phyloP scores from a whole-genome alignment of 2,888 invertebrate genomes.

The Acholoe squamosa region DNA sequence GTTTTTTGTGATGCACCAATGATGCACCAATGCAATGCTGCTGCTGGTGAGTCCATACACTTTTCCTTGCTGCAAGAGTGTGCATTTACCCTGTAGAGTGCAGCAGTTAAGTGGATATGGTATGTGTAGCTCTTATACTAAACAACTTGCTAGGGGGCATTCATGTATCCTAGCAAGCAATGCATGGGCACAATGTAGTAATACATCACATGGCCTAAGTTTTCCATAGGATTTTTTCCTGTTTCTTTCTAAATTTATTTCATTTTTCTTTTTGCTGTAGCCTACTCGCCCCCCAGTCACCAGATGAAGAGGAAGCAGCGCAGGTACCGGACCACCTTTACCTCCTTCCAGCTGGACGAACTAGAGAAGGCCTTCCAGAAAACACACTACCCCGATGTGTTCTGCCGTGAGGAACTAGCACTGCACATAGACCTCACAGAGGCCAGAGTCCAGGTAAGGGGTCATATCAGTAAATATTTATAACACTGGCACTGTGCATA shows the following conservation, averaged over 20 bases:
- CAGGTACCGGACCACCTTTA: slow-evolving; percentile 91
- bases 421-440: slow-evolving; percentile 94
- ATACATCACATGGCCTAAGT: no score
- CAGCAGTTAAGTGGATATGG: no score
- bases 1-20: not conserved
- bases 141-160: not conserved
- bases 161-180: not conserved
- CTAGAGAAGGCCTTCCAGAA: slow-evolving; percentile 94
- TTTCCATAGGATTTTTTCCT: no score
- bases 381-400: slow-evolving; percentile 89
- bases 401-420: slow-evolving; percentile 93
- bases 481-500: slow-evolving; percentile 92
- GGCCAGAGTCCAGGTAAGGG: slow-evolving; percentile 93
- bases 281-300: slow-evolving; percentile 34
- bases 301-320: slow-evolving; percentile 73
- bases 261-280: no score
- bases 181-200: not conserved
- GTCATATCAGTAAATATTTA: no score
- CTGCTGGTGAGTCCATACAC: no score
- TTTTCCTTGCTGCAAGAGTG: no score
- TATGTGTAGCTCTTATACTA: no score
- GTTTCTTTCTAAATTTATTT: no score
- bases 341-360: slow-evolving; percentile 94
- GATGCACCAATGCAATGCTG: not conserved
- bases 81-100: no score